phyloP scores from a whole-genome alignment of 2,888 invertebrate species.

The Galeopsomyia nigrocyanea region DNA sequence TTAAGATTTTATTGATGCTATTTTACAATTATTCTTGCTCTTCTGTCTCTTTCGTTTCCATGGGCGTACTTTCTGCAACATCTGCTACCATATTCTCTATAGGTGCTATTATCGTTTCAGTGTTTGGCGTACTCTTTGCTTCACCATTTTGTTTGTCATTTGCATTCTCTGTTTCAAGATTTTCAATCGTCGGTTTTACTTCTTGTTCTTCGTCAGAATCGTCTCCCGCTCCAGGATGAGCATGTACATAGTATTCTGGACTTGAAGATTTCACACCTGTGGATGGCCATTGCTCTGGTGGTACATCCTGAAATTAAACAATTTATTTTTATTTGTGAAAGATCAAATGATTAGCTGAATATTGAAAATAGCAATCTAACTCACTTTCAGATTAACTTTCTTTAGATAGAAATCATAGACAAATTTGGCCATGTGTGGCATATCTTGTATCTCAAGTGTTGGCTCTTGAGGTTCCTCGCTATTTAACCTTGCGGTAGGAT shows the following conservation, averaged over 20 bases:
- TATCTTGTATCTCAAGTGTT: constrained; percentile 81
- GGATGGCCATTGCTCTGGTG: constrained; percentile 73
- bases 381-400: constrained; percentile 71
- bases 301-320: constrained; percentile 62
- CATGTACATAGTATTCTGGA: constrained; percentile 74
- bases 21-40: neutral
- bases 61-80: constrained; percentile 49
- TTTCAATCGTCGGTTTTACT: constrained; percentile 52
- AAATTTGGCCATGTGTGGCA: constrained; percentile 96
- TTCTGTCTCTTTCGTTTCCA: neutral
- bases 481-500: constrained; percentile 78
- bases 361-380: constrained; percentile 1
- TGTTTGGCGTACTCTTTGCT: neutral
- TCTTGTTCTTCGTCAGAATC: constrained; percentile 77
- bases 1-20: too few relatives aligned
- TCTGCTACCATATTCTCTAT: constrained; percentile 62
- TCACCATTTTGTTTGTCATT: constrained; percentile 2
- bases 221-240: constrained; percentile 78
- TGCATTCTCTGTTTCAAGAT: constrained; percentile 4
- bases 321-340: neutral
- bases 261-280: constrained; percentile 73
- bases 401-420: constrained; percentile 93
- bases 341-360: neutral
- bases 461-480: constrained; percentile 67
- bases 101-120: constrained; percentile 49